Conservation (phyloP, 2,888 invertebrate species). For the Lithophane socia region DNA sequence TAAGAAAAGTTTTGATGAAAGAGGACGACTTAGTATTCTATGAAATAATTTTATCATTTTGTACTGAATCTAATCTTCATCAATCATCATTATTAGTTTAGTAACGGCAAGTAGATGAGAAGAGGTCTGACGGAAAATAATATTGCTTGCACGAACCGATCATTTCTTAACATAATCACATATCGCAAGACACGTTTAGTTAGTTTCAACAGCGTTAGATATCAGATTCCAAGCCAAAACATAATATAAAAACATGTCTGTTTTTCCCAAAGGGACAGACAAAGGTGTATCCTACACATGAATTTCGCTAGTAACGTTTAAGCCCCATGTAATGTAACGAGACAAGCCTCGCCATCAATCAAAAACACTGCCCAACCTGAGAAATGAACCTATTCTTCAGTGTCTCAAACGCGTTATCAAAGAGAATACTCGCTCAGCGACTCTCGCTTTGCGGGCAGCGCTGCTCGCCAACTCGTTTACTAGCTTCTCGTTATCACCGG, state of each 20-base stretch:
- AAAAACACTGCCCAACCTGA: no score
- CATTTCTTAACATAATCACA: conserved; percentile 29
- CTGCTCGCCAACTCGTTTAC: no score
- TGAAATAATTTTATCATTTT: neutral
- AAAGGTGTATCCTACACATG: neutral
- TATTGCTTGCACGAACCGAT: conserved; percentile 16
- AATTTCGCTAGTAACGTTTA: no score
- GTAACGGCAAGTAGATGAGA: neutral
- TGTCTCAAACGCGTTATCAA: no score
- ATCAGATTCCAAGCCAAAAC: neutral
- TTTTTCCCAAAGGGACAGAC: neutral
- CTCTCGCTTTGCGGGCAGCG: no score
- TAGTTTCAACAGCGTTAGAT: conserved; percentile 15
- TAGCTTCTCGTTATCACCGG: no score
- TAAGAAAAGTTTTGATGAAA: neutral
- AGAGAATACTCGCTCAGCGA: no score
- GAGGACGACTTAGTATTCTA: neutral
- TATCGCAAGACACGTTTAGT: neutral
- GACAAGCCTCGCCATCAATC: no score
- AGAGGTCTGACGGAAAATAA: neutral
- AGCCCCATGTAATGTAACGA: no score
- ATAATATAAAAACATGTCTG: neutral
- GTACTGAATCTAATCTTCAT: neutral
- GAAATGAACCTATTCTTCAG: no score
- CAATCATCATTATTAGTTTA: conserved; percentile 12